phyloP scores from a whole-genome alignment of 2,113 vertebrate species.

The Sinocyclocheilus anophthalmus region DNA sequence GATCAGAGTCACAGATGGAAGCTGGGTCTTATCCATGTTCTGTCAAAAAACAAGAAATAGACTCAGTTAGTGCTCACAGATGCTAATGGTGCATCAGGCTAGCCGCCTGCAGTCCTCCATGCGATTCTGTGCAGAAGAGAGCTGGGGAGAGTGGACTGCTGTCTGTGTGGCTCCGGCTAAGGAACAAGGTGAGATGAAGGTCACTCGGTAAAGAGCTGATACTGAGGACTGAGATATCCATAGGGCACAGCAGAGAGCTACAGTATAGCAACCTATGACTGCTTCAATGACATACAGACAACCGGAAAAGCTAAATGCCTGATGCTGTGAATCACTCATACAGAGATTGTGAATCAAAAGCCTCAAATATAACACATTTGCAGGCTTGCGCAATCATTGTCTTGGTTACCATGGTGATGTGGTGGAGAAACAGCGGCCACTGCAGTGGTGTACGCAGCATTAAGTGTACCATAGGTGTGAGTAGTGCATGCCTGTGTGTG shows the following conservation, averaged over 20 bases:
- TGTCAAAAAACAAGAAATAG: constrained; percentile 67
- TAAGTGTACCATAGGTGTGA: constrained; percentile 37
- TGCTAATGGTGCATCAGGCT: constrained; percentile 33
- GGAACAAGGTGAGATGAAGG: constrained; percentile 72
- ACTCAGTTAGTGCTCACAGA: neutral
- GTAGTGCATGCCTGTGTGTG: neutral
- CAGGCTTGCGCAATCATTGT: constrained; percentile 61
- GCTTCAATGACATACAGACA: neutral
- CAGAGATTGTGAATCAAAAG: constrained; percentile 36
- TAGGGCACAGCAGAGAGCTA: constrained; percentile 17
- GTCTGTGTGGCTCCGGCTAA: constrained; percentile 47
- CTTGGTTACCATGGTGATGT: constrained; percentile 68
- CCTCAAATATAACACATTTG: constrained; percentile 42
- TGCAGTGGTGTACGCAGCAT: constrained; percentile 59
- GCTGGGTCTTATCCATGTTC: constrained; percentile 92
- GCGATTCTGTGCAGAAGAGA: constrained; percentile 39
- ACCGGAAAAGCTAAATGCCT: neutral
- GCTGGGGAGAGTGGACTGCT: constrained; percentile 36
- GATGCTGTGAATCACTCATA: neutral
- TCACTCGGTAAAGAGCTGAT: constrained; percentile 53
- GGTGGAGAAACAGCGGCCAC: constrained; percentile 63
- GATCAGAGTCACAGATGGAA: constrained; percentile 95
- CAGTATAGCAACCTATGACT: neutral
- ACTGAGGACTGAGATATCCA: constrained; percentile 36
- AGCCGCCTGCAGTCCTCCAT: neutral